These are phyloP conservation scores for Callipepla squamata DNA, from an alignment of 2,113 vertebrate genomes.

Conservation along the genomic window DNA sequence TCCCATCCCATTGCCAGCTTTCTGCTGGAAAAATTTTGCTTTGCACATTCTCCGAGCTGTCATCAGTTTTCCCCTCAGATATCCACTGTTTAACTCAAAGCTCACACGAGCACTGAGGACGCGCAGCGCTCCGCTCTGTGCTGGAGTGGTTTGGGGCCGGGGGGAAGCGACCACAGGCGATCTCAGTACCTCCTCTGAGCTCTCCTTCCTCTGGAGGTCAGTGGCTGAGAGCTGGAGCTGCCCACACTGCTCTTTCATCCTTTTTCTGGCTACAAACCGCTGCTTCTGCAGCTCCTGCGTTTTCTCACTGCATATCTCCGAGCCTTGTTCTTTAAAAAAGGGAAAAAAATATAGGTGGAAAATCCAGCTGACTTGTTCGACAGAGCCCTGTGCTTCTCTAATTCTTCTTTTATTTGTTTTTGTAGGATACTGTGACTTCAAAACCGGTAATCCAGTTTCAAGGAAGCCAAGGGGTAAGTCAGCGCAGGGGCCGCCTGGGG, in stretches of 20 bases:
- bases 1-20: not conserved
- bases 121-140: not conserved
- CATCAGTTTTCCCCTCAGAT: conserved; percentile 10
- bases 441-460: conserved; percentile 92
- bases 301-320: not conserved
- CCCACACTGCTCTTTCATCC: not conserved
- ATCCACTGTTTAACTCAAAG: not conserved
- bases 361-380: not conserved
- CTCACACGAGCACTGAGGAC: not conserved
- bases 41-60: not conserved
- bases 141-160: not conserved
- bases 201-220: not conserved
- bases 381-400: not conserved
- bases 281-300: not conserved
- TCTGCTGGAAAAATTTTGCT: conserved; percentile 12
- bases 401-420: not conserved
- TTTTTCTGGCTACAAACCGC: not conserved
- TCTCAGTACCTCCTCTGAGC: rapidly evolving
- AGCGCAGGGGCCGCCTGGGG: no score
- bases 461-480: conserved; percentile 97
- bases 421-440: conserved; percentile 83
- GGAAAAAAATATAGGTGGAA: not conserved
- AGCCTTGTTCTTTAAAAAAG: not conserved
- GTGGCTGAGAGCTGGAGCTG: no score
- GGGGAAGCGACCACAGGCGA: rapidly evolving